Percentiles rank a stretch among this genome's conserved stretches.
These are phyloP conservation scores for Phaethornis superciliosus DNA, from an alignment of 2,113 vertebrate species.

Conservation along the genomic window DNA sequence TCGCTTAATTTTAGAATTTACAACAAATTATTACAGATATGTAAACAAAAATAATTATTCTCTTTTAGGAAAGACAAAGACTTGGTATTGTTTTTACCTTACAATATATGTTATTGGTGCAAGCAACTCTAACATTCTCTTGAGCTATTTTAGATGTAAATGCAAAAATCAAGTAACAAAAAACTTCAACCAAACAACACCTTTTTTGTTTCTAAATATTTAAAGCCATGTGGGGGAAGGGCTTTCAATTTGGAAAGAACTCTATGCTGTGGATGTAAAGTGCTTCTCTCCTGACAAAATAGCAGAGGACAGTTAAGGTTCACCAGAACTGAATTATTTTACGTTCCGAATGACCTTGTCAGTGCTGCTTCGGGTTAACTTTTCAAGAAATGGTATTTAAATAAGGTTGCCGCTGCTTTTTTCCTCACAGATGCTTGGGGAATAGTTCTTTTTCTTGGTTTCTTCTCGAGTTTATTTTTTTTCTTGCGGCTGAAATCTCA, in stretches of 20 bases:
- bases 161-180: background rate
- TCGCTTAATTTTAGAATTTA: background rate
- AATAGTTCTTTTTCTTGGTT: background rate
- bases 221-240: constrained; percentile 38
- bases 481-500: background rate
- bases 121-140: background rate
- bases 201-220: constrained; percentile 65
- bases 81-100: background rate
- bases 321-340: constrained; percentile 40
- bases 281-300: constrained; percentile 33
- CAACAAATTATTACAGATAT: background rate
- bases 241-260: constrained; percentile 24
- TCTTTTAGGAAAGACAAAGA: background rate
- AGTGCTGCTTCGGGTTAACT: constrained; percentile 10
- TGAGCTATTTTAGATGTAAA: background rate
- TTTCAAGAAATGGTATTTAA: constrained; percentile 36
- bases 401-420: background rate
- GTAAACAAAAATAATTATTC: background rate
- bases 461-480: background rate
- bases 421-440: rapidly evolving
- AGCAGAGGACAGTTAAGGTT: constrained; percentile 45
- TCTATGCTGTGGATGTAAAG: constrained; percentile 4
- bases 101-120: background rate
- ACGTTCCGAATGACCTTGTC: constrained; percentile 45
- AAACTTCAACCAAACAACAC: constrained; percentile 23